Evolutionary conservation across 2,797 vertebrate species (phyloP).

Genomic region (Lemur catta): DNA sequence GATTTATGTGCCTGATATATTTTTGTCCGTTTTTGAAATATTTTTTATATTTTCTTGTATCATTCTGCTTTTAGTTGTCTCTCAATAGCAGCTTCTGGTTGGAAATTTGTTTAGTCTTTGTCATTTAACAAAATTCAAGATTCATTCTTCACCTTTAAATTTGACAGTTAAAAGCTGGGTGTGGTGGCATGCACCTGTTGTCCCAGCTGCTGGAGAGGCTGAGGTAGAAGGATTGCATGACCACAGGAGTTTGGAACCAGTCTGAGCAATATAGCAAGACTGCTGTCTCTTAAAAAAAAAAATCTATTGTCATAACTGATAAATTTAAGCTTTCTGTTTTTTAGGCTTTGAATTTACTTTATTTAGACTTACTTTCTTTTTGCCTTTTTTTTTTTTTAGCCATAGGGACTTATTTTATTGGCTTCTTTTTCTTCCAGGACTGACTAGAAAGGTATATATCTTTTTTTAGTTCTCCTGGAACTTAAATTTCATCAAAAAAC

Average conservation of each 20-base stretch:
- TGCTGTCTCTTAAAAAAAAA: background rate
- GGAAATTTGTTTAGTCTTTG: background rate
- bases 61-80: background rate
- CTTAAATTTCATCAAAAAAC: constrained; percentile 6
- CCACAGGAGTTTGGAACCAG: background rate
- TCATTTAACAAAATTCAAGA: background rate
- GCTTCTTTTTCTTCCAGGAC: background rate
- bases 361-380: background rate
- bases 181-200: background rate
- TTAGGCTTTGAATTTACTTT: background rate
- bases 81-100: background rate
- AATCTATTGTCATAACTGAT: background rate
- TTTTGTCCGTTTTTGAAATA: background rate
- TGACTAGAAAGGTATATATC: background rate
- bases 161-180: background rate
- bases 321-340: background rate
- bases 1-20: background rate
- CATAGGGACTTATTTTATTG: background rate
- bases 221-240: background rate
- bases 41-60: background rate
- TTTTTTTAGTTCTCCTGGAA: background rate
- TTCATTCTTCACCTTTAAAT: background rate
- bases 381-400: background rate
- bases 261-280: background rate
- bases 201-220: background rate